Conservation (phyloP, 1,140 invertebrate species). For the Aphelinus atriplicis region DNA sequence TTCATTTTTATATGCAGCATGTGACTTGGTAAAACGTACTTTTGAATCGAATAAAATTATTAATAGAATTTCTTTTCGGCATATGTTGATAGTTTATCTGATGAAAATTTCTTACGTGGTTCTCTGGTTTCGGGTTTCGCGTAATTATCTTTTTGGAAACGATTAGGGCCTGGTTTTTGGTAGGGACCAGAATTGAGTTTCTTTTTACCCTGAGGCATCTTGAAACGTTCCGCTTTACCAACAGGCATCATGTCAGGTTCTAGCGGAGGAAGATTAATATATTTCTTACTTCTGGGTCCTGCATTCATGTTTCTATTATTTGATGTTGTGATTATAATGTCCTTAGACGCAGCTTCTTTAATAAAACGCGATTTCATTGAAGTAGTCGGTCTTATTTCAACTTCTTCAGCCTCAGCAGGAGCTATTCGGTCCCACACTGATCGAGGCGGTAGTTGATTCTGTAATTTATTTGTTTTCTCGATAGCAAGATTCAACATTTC, state of each 20-base stretch:
- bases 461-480: constrained; percentile 60
- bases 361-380: constrained; percentile 54
- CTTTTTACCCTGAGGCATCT: constrained; percentile 19
- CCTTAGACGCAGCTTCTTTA: constrained; percentile 50
- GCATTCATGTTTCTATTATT: constrained; percentile 44
- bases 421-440: constrained; percentile 64
- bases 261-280: constrained; percentile 45
- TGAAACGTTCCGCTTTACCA: constrained; percentile 28
- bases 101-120: constrained; percentile 22
- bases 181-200: constrained; percentile 29
- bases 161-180: constrained; percentile 31
- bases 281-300: constrained; percentile 46
- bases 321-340: constrained; percentile 55
- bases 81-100: constrained; percentile 24
- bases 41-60: too few species aligned
- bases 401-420: constrained; percentile 44
- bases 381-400: constrained; percentile 23
- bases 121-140: constrained; percentile 26
- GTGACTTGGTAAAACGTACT: too few species aligned
- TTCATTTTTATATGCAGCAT: too few species aligned
- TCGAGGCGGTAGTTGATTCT: constrained; percentile 57
- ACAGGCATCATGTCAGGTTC: constrained; percentile 47
- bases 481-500: constrained; percentile 60
- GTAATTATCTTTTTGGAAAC: constrained; percentile 31
- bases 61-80: not conserved